phyloP scores from a whole-genome alignment of 2,113 vertebrate species.

The Eclectus roratus region DNA sequence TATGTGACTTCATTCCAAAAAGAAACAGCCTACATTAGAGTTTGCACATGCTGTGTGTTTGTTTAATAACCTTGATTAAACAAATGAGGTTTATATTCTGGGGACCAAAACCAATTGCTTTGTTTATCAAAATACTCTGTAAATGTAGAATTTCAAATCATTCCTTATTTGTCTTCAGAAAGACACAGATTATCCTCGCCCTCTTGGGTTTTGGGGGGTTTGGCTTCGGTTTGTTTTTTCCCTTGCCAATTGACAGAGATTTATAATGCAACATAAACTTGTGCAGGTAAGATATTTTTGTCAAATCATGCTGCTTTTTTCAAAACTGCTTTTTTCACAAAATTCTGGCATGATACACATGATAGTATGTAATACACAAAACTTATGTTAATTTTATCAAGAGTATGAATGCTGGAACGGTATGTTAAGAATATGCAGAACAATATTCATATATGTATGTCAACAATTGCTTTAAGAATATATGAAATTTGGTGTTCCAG shows the following conservation, averaged over 20 bases:
- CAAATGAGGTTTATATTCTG: not conserved
- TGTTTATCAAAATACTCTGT: not conserved
- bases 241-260: not conserved
- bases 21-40: not conserved
- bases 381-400: not conserved
- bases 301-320: not conserved
- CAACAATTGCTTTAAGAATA: not conserved
- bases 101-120: not conserved
- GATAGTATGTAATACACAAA: not conserved
- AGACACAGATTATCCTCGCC: not conserved
- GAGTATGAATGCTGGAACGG: not conserved
- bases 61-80: not conserved
- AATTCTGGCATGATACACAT: not conserved
- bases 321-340: not conserved
- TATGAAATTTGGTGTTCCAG: not conserved
- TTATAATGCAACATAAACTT: not conserved
- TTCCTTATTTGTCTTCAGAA: not conserved
- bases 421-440: not conserved
- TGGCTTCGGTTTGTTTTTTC: fast-evolving
- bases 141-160: not conserved
- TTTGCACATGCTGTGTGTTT: not conserved
- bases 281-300: not conserved
- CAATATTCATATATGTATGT: not conserved
- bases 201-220: fast-evolving
- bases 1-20: not conserved